Percentiles rank a stretch among this genome's conserved stretches.
Evolutionary conservation across 2,797 vertebrate genomes (phyloP).

Genomic region (Protosalanx chinensis): DNA sequence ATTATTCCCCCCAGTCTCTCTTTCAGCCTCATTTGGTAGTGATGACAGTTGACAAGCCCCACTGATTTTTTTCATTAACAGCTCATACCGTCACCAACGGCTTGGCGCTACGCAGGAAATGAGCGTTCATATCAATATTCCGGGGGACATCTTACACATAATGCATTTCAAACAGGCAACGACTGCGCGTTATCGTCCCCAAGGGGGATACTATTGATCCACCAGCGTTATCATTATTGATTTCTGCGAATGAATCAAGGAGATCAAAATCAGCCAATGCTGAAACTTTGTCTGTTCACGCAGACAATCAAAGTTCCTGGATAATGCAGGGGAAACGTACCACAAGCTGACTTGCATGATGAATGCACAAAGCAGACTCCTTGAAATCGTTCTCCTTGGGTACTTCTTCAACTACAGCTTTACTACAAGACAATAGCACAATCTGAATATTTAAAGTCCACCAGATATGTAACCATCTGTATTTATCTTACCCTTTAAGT

Average conservation of each 20-base stretch:
- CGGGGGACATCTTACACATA: slow-evolving; percentile 44
- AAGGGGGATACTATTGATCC: slow-evolving; percentile 37
- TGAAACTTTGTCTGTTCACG: slow-evolving; percentile 20
- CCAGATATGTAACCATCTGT: slow-evolving; percentile 43
- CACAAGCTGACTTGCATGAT: slow-evolving; percentile 2
- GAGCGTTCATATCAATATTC: slow-evolving; percentile 63
- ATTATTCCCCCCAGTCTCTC: slow-evolving; percentile 43
- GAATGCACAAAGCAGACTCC: no score
- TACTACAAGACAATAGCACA: not conserved
- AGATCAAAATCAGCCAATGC: slow-evolving; percentile 27
- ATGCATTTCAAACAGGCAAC: slow-evolving; percentile 46
- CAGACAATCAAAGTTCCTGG: not conserved
- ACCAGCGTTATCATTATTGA: slow-evolving; percentile 58
- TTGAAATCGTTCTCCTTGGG: no score
- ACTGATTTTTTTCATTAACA: slow-evolving; percentile 65
- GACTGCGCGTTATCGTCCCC: slow-evolving; percentile 16
- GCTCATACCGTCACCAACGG: slow-evolving; percentile 45
- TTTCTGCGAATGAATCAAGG: slow-evolving; percentile 25
- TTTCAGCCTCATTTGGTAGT: slow-evolving; percentile 58
- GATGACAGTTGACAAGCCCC: slow-evolving; percentile 60
- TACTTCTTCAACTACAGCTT: not conserved
- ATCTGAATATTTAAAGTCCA: slow-evolving; percentile 37
- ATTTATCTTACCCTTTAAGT: slow-evolving; percentile 64
- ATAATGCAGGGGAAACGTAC: not conserved
- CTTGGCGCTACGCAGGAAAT: slow-evolving; percentile 61